phyloP scores from a whole-genome alignment of 2,113 vertebrate species.

The Brachyhypopomus gauderio region DNA sequence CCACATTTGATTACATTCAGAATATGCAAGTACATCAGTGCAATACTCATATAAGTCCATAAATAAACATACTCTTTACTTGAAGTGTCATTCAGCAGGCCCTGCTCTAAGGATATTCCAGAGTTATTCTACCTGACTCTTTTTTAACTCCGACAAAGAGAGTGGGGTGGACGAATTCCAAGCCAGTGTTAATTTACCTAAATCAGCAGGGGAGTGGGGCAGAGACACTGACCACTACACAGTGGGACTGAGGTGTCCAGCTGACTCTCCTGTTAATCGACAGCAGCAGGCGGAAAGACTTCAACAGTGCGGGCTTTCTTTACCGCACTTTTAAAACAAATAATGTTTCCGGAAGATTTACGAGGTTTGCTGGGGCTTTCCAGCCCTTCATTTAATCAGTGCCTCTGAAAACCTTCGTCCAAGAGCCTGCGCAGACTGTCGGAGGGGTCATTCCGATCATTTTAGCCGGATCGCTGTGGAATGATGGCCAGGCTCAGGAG shows the following conservation, averaged over 20 bases:
- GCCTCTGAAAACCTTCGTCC: slow-evolving; percentile 67
- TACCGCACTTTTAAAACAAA: slow-evolving; percentile 67
- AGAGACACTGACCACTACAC: slow-evolving; percentile 83
- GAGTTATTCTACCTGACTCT: slow-evolving; percentile 58
- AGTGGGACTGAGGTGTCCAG: slow-evolving; percentile 81
- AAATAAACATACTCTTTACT: neutral
- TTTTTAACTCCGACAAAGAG: slow-evolving; percentile 72
- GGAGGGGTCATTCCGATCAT: slow-evolving; percentile 79
- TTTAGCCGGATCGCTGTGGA: slow-evolving; percentile 65
- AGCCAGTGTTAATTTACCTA: slow-evolving; percentile 76
- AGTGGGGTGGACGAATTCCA: slow-evolving; percentile 61
- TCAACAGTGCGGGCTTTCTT: slow-evolving; percentile 75
- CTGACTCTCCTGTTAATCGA: slow-evolving; percentile 82
- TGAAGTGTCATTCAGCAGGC: neutral
- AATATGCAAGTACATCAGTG: neutral
- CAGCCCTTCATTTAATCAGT: slow-evolving; percentile 75
- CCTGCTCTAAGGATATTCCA: slow-evolving; percentile 49
- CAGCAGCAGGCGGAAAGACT: slow-evolving; percentile 77
- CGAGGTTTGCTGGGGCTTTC: slow-evolving; percentile 70
- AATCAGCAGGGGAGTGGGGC: slow-evolving; percentile 67
- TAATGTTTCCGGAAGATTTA: slow-evolving; percentile 80
- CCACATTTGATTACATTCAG: neutral
- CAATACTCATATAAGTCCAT: neutral
- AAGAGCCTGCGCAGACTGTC: slow-evolving; percentile 73
- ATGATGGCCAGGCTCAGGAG: slow-evolving; percentile 56